Evolutionary conservation across 2,113 vertebrate species (phyloP), one percentile per base, ranked within the genome.

Genomic region (Epinephelus cyanopodus): DNA sequence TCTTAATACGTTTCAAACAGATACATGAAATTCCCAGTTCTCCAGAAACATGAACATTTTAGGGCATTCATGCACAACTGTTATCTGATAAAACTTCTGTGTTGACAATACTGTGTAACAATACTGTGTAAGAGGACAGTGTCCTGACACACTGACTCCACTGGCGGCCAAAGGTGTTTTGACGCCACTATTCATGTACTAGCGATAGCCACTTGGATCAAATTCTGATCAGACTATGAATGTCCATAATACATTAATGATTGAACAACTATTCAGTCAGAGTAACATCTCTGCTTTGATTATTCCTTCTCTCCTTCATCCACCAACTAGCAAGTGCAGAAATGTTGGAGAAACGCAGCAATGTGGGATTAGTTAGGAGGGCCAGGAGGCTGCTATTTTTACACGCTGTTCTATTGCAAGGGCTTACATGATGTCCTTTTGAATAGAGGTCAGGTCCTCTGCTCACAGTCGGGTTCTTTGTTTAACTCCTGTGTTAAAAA

Each of bases 401-500:
- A 77, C 68, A 15, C 29, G 0, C 47, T 56, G 65, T 21, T 72
- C 85, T 62, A 52, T 61, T 80, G 81, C 50, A 2, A 74, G 50
- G 69, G 21, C 75, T 79, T 53, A 75, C 60, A 58, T 52, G 39
- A 48, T 64, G 78, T 81, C 69, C 68, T 61, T 60, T 23, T 61
- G 57, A 84, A 86, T 86, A 37, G 86, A 86, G 83, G 89, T 88
- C 86, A 87, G 76, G 76, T 85, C 79, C 79, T 83, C 76, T 78
- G 80, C 81, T 90, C 73, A 67, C 68, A 68, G 70, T 50, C 47
- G 14, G 65, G 5, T 21, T 56, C 73, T 78, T 1, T 66, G 63
- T 74, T 79, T 77, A 53, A 71, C 45, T 48, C 37, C 53, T 61
- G 78, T 15, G 76, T 53, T 60, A 53, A 79, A 76, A 29, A 6